A percentile compares a stretch with the other conserved stretches of the same genome.
phyloP scores from a whole-genome alignment of 2,888 invertebrate species.

The Hoplodrina blanda region DNA sequence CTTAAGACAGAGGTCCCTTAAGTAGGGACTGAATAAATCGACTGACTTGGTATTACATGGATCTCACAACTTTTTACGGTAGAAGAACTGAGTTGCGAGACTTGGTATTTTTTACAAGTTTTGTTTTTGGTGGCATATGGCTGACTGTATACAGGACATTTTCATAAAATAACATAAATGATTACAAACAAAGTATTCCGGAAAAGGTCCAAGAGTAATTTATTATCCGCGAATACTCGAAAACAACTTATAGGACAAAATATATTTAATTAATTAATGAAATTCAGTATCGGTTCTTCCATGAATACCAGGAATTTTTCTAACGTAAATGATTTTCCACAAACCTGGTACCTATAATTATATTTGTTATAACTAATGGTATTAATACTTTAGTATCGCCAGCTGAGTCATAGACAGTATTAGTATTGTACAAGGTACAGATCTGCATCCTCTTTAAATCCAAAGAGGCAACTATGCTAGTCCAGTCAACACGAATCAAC shows the following conservation, averaged over 20 bases:
- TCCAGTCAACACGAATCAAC: no score
- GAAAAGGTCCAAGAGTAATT: constrained; percentile 10
- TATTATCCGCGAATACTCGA: neutral
- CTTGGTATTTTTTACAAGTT: no score
- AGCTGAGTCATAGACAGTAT: constrained; percentile 41
- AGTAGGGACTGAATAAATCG: no score
- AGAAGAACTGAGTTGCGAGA: no score
- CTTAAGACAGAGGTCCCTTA: no score
- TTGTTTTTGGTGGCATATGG: no score
- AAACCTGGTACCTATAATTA: constrained; percentile 19
- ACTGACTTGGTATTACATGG: no score
- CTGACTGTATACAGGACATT: neutral
- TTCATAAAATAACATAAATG: constrained; percentile 25
- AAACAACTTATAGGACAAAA: constrained; percentile 31
- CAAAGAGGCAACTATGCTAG: no score
- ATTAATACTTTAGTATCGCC: constrained; percentile 36
- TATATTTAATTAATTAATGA: constrained; percentile 27
- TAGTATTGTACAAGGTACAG: neutral
- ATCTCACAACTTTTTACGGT: no score
- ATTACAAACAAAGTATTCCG: constrained; percentile 21
- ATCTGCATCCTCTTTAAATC: no score
- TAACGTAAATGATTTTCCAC: constrained; percentile 57
- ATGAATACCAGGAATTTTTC: constrained; percentile 44
- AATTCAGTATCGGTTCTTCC: constrained; percentile 15
- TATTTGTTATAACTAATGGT: constrained; percentile 33